phyloP scores from a whole-genome alignment of 1,140 invertebrate species.

The Protaetia brevitarsis region DNA sequence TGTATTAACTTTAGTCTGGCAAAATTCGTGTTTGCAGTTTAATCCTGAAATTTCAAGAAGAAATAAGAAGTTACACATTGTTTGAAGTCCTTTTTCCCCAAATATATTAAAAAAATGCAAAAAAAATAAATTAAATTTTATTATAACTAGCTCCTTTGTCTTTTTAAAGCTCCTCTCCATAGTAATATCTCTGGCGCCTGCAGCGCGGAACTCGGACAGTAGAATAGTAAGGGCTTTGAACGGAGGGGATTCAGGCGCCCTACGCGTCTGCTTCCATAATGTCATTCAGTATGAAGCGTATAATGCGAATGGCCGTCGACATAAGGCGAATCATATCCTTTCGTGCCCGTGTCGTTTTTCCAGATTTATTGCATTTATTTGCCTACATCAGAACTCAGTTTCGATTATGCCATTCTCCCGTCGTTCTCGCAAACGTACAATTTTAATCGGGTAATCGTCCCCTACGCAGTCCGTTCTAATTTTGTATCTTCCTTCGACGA shows the following conservation, averaged over 20 bases:
- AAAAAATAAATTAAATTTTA: too few relatives aligned
- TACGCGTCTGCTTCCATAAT: not conserved
- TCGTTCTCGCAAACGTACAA: not conserved
- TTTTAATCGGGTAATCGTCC: not conserved
- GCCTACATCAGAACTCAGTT: not conserved
- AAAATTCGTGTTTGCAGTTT: too few relatives aligned
- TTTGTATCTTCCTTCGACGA: too few relatives aligned
- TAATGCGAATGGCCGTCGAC: not conserved
- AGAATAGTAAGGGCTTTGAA: not conserved
- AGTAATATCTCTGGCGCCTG: not conserved
- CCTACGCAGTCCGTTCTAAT: not conserved
- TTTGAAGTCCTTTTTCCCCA: too few relatives aligned
- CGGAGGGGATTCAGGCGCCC: not conserved
- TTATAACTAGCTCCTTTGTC: too few relatives aligned
- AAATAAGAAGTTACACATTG: too few relatives aligned
- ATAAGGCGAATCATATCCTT: not conserved
- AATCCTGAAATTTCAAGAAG: too few relatives aligned
- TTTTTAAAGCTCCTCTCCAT: too few relatives aligned
- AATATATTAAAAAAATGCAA: too few relatives aligned
- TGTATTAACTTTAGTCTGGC: too few relatives aligned
- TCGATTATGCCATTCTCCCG: not conserved
- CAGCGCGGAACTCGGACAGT: not conserved
- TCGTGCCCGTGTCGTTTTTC: not conserved
- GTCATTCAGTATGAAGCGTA: not conserved
- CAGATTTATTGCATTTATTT: conserved; percentile 14